Conservation (phyloP, 2,888 invertebrate genomes). For the Stenotaenia linearis region DNA sequence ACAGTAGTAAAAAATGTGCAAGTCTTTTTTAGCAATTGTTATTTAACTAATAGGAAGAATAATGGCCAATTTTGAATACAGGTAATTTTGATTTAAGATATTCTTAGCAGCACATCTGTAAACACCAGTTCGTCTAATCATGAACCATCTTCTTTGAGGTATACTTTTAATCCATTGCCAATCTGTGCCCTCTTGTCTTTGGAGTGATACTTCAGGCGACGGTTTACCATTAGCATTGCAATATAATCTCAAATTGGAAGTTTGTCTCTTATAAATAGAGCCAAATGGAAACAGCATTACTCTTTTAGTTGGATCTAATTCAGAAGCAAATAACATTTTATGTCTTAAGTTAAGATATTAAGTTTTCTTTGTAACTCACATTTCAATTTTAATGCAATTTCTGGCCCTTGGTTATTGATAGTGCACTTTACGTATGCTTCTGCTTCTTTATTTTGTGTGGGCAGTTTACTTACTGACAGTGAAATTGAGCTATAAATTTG, state of each 20-base stretch:
- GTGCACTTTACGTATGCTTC: not conserved
- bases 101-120: constrained; percentile 11
- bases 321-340: not conserved
- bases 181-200: not conserved
- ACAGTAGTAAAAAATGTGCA: too few species aligned
- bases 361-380: not conserved
- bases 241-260: not conserved
- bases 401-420: not conserved
- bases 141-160: not conserved
- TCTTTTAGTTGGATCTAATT: not conserved
- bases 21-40: too few species aligned
- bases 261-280: not conserved
- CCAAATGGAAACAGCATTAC: not conserved
- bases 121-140: not conserved
- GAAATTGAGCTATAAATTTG: not conserved
- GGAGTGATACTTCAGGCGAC: not conserved
- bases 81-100: not conserved
- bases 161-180: not conserved
- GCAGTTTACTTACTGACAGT: not conserved
- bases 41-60: not conserved
- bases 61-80: not conserved
- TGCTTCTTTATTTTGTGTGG: not conserved
- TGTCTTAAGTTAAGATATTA: not conserved
- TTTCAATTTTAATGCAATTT: not conserved
- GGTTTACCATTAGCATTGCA: not conserved